These are phyloP conservation scores for Zaprionus camerounensis DNA, from an alignment of 1,140 invertebrate genomes.

Conservation along the genomic window DNA sequence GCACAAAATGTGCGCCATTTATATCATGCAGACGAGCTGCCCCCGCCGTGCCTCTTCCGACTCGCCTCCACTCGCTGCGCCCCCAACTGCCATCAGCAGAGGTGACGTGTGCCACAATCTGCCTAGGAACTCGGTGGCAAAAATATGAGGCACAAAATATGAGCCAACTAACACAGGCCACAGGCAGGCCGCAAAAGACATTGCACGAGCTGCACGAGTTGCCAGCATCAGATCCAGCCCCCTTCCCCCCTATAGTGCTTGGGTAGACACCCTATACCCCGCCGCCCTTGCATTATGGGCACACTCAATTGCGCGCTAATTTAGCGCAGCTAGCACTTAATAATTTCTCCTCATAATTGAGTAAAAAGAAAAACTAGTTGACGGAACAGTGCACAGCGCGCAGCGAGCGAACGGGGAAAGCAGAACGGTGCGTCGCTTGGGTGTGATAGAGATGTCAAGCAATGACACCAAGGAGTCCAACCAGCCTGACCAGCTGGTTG, in stretches of 20 bases:
- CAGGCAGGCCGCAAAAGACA: conserved; percentile 58
- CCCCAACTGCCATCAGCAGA: background rate
- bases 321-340: conserved; percentile 81
- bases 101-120: conserved; percentile 53
- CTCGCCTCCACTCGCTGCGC: background rate
- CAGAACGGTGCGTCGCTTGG: conserved; percentile 27
- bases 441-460: conserved; percentile 52
- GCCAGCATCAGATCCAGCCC: conserved; percentile 11
- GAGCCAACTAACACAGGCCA: conserved; percentile 59
- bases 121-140: conserved; percentile 56
- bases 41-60: background rate
- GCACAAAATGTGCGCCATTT: conserved; percentile 81
- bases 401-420: conserved; percentile 19
- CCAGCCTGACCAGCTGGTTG: conserved; percentile 16
- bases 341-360: conserved; percentile 83
- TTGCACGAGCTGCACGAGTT: conserved; percentile 53
- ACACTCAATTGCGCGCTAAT: conserved; percentile 82
- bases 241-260: background rate
- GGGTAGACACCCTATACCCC: background rate
- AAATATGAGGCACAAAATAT: conserved; percentile 64
- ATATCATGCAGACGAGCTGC: conserved; percentile 59
- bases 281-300: conserved; percentile 31
- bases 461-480: conserved; percentile 15
- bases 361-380: conserved; percentile 44
- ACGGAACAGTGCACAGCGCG: conserved; percentile 25